Evolutionary conservation across 2,113 vertebrate species (phyloP).

Genomic region (Lamprotornis superbus): DNA sequence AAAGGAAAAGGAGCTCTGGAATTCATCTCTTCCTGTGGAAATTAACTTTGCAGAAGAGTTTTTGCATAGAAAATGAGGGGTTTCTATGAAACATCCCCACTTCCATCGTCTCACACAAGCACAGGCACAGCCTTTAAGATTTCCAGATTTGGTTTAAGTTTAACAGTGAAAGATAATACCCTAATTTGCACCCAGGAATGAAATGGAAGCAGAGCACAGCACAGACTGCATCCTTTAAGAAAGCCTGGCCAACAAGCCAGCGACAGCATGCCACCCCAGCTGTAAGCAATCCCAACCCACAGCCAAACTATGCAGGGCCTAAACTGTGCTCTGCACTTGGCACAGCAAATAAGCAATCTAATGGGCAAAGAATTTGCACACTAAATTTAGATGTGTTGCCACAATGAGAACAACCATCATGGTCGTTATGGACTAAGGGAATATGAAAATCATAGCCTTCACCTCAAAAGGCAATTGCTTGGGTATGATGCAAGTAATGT

Average conservation of each 20-base stretch:
- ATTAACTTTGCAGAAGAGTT: background rate
- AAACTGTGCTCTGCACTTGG: background rate
- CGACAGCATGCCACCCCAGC: background rate
- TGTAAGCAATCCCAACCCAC: background rate
- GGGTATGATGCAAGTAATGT: background rate
- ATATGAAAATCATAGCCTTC: background rate
- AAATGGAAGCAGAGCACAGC: background rate
- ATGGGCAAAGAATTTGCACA: background rate
- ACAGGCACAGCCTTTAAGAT: background rate
- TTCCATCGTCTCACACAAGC: background rate
- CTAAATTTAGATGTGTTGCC: constrained; percentile 16
- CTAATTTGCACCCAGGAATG: background rate
- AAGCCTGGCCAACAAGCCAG: background rate
- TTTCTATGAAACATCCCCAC: background rate
- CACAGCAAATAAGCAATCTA: background rate
- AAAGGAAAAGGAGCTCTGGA: background rate
- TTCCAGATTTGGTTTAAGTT: background rate
- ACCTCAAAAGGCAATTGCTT: background rate
- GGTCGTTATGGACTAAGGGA: background rate
- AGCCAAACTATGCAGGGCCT: background rate
- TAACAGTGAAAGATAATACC: background rate
- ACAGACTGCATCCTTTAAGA: background rate
- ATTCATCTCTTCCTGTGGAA: background rate
- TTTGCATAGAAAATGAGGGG: background rate
- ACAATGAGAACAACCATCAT: background rate